Evolutionary conservation across 2,113 vertebrate genomes (phyloP), one percentile per base, ranked within the genome.

Genomic region (Rhineura floridana): DNA sequence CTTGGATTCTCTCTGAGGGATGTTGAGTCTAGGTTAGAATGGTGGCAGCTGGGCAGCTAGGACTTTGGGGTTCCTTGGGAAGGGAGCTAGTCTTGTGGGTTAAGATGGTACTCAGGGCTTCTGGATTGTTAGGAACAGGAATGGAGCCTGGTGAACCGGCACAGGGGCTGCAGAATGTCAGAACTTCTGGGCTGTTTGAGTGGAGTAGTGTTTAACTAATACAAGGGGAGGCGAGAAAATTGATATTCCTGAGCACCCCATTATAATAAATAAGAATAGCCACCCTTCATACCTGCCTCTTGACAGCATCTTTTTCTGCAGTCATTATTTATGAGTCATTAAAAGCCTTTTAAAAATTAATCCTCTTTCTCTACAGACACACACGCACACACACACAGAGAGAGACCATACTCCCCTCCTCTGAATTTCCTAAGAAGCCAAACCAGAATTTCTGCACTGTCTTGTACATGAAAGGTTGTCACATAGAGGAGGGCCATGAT

Each of bases 271-370:
- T 83, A 67, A 67, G 81, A 88, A 15, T 42, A 82, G 73, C 73
- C 59, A 48, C 73, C 6, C 42, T 77, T 46, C 63, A 3, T 65
- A 63, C 46, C 55, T 77, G 44, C 9, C 73, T 83, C 70, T 48
- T 83, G 81, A 80, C 70, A 88, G 46, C 11, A 21, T 67, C 73
- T 77, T 30, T 33, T 63, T 72, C 82, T 80, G 83, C 75, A 81
- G 59, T 81, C 39, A 75, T 67, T 85, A 80, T 86, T 90, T 85
- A 87, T 76, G 12, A 44, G 44, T 78, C 44, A 73, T 75, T 67
- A 63, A 88, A 85, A 88, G 23, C 42, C 69, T 75, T 75, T 63
- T 50, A 25, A 48, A 79, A 55, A 63, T 65, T 81, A 83, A 39
- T 4, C 21, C 69, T 48, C 28, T 15, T 44, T 59, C 50, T 15